Conservation (phyloP, 2,797 vertebrate species). For the Pangasius djambal region DNA sequence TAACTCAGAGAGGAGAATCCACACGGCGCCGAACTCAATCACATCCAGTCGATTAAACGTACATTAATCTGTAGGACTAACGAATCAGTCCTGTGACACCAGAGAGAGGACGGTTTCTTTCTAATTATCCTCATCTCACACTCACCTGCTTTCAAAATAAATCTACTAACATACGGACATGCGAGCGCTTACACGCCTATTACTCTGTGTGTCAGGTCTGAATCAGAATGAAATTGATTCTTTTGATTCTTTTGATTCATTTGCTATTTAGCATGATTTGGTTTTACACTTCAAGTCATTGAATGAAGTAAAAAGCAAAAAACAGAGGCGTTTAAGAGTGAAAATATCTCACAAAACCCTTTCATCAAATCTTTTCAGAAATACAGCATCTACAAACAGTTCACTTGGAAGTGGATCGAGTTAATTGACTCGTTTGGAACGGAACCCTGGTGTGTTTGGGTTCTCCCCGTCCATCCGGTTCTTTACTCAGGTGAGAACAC, state of each 20-base stretch:
- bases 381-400: background rate
- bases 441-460: background rate
- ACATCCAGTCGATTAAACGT: constrained; percentile 33
- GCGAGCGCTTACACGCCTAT: background rate
- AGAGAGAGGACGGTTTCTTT: background rate
- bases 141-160: background rate
- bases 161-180: background rate
- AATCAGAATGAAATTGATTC: background rate
- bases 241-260: background rate
- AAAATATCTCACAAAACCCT: background rate
- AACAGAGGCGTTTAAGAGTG: background rate
- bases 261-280: background rate
- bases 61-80: constrained; percentile 30
- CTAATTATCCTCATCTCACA: background rate
- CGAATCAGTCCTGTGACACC: constrained; percentile 15
- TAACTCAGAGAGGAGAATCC: background rate
- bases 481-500: background rate
- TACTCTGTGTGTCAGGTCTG: too few species aligned
- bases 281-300: background rate
- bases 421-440: background rate
- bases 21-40: background rate
- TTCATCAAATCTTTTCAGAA: background rate
- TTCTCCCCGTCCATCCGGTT: background rate
- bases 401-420: background rate
- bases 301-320: background rate